Base-by-base conservation (phyloP, 2,888 invertebrate species). In the Callosobruchus maculatus region DNA sequence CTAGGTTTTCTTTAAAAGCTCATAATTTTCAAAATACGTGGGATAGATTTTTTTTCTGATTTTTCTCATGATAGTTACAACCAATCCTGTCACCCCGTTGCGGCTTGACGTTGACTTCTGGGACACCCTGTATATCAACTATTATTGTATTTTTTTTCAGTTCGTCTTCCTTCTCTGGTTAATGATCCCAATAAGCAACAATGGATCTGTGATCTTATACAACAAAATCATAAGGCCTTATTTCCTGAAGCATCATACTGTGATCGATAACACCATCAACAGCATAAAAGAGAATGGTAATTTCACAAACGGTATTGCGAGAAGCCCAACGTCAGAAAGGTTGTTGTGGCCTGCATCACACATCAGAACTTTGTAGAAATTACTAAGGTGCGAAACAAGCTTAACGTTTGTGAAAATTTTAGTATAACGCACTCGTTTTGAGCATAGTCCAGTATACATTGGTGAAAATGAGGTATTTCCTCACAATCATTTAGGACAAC, bases 151-250 rank as follows among this genome's bases (percentile, higher is more conserved):
- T 72, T 18, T 74, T 71, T 82, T 84, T 74, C 88, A 97, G 96
- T 95, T 96, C 85, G 86, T 93, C 80, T 95, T 97, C 88, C 90
- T 96, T 80, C 90, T 96, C 78, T 97, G 97, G 97, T 92, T 96
- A 85, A 97, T 95, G 92, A 87, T 93, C 76, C 97, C 97, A 0
- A 90, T 92, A 21, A 92, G 95, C 26, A 92, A 90, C 86, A 97
- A 97, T 85, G 97, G 97, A 70, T 94, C 97, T 1, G 83, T 93
- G 77, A 87, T 96, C 76, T 89, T 97, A 80, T 97, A 97, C 88
- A 87, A 90, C 77, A 92, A 91, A 82, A 82, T 96, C 80, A 92
- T 97, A 83, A 92, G 95, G 78, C 96, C 96, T 0, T 91, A 93
- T 85, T 97, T 96, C 88, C 88, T 95, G 82, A 93, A 95, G 84